A percentile compares a stretch with the other conserved stretches of the same genome.
Evolutionary conservation across 2,113 vertebrate species (phyloP).

Genomic region (Petroica traversi): DNA sequence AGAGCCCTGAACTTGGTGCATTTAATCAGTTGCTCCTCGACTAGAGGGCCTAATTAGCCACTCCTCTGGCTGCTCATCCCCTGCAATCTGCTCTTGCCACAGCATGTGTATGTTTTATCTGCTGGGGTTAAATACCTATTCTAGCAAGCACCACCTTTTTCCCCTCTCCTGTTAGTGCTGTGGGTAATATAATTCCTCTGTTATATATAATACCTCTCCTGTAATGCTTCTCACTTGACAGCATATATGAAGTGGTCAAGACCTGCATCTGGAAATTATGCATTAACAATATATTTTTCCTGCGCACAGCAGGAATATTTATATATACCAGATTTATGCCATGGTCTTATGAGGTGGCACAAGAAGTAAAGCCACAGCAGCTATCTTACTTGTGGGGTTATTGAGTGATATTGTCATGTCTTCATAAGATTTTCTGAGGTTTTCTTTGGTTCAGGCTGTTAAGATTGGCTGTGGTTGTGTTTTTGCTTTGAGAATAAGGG

Average conservation of each 20-base stretch:
- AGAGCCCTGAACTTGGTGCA: not conserved
- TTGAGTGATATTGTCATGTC: not conserved
- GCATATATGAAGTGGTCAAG: not conserved
- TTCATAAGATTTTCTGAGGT: not conserved
- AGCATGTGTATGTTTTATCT: not conserved
- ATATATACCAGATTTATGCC: not conserved
- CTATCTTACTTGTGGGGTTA: not conserved
- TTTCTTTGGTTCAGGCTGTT: not conserved
- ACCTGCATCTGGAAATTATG: not conserved
- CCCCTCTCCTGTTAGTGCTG: not conserved
- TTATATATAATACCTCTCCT: not conserved
- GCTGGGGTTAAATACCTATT: not conserved
- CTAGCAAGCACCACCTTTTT: not conserved
- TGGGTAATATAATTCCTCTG: not conserved
- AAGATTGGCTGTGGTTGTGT: not conserved
- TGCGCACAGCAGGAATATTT: not conserved
- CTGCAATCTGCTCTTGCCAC: not conserved
- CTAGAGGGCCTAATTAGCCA: not conserved
- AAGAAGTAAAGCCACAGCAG: not conserved
- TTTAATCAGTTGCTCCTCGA: not conserved
- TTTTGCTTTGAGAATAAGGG: not conserved
- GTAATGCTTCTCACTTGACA: not conserved
- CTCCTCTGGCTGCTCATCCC: not conserved
- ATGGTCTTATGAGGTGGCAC: not conserved
- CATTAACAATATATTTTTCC: not conserved